Evolutionary conservation across 2,888 invertebrate species (phyloP), one percentile per base, ranked within the genome.

Genomic region (Drosophila mimica): DNA sequence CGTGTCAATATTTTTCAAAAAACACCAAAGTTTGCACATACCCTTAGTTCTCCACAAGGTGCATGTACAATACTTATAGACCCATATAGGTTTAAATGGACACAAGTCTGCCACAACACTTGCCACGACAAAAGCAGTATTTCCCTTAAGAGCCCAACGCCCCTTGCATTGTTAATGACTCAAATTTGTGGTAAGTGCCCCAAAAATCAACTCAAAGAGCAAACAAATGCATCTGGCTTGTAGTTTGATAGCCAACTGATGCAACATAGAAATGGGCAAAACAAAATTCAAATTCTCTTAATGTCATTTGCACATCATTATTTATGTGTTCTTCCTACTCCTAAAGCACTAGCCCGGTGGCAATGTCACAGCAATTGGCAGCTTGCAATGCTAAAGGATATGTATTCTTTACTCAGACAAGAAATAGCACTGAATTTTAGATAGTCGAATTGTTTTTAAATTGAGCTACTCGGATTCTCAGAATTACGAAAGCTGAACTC

Each of bases 1-100:
- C 85, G 88, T 86, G 89, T 82, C 88, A 86, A 86, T 85, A 87
- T 89, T 85, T 87, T 75, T 67, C 54, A 76, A 81, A 86, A 79
- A 81, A 75, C 74, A 70, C 59, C 46, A 74, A 77, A 68, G 53
- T 67, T 88, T 68, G 13, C 48, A 60, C 53, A 52, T 30, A 49
- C 62, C 46, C 31, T 8, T 34, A 56, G 40, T 40, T 51, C 31
- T 43, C 13, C n/a, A 7, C 6, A 30, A 11, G 17, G 9, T 40
- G 25, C 34, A 17, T 53, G n/a, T 25, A 48, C 34, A 36, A 31
- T 31, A 34, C 17, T 25, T 40, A 34, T 40, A 58, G 11, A 17
- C 30, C 15, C 28, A 13, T 28, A n/a, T 40, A 40, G 20, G 40
- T 31, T 31, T 38, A 25, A 34, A 51, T n/a, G 34, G n/a, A 17